A percentile compares a stretch with the other conserved stretches of the same genome.
Evolutionary conservation across 2,797 vertebrate genomes (phyloP).

Genomic region (Leontopithecus rosalia): DNA sequence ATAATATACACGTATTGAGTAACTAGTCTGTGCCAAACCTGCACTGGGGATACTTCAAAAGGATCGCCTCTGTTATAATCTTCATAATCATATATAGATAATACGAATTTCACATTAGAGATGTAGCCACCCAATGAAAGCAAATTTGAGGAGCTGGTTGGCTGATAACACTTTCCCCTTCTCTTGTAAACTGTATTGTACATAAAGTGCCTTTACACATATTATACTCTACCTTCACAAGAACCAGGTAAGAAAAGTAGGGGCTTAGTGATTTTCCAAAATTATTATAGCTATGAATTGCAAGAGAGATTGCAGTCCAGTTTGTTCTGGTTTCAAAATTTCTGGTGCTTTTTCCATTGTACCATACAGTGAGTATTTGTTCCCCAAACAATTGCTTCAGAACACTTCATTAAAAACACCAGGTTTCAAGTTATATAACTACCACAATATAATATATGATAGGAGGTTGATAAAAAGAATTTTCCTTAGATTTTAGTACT

Average conservation of each 20-base stretch:
- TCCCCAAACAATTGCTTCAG: background rate
- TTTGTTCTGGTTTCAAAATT: background rate
- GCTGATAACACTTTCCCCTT: background rate
- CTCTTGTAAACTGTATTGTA: background rate
- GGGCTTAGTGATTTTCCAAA: background rate
- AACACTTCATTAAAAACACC: background rate
- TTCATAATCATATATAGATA: background rate
- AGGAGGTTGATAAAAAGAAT: background rate
- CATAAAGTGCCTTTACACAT: background rate
- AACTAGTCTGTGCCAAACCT: background rate
- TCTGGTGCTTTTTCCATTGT: background rate
- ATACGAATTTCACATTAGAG: background rate
- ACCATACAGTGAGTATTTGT: background rate
- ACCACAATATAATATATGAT: conserved; percentile 1
- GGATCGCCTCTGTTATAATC: background rate
- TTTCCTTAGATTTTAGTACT: conserved; percentile 16
- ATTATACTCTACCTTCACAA: background rate
- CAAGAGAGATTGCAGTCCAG: background rate
- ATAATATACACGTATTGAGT: background rate
- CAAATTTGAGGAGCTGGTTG: background rate
- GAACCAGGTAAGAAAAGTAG: background rate
- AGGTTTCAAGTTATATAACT: background rate
- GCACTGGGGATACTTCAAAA: background rate
- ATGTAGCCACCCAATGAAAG: background rate
- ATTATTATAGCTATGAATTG: background rate